Conservation (phyloP, 2,888 invertebrate genomes). For the Saturnia japonica region DNA sequence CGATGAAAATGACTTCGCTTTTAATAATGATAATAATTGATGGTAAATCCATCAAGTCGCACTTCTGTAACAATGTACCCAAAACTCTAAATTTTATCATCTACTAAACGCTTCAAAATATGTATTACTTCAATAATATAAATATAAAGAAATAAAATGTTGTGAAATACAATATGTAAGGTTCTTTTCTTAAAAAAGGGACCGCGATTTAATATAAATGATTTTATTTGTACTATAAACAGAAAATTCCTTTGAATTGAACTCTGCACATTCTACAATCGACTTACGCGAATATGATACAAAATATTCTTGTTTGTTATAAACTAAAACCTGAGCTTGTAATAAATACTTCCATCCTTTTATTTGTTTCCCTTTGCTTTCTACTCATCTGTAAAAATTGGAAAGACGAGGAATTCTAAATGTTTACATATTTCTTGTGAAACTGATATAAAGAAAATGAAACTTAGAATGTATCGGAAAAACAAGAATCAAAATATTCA, state of each 20-base stretch:
- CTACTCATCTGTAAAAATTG: not conserved
- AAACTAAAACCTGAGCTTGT: not conserved
- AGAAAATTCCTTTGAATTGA: not conserved
- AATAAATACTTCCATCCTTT: not conserved
- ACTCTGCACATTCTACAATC: not conserved
- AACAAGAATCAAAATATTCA: not conserved
- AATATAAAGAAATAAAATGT: too few relatives aligned
- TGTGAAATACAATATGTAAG: not conserved
- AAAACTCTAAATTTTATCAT: too few relatives aligned
- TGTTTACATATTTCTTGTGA: not conserved
- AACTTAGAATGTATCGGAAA: not conserved
- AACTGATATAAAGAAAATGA: not conserved
- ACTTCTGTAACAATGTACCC: too few relatives aligned
- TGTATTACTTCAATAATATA: too few relatives aligned
- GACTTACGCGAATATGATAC: not conserved
- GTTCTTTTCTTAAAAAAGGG: not conserved
- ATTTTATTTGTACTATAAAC: not conserved
- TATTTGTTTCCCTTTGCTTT: not conserved
- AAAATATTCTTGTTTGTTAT: not conserved
- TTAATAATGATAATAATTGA: too few relatives aligned
- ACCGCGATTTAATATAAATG: not conserved
- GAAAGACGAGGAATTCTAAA: not conserved
- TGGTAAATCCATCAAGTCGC: too few relatives aligned
- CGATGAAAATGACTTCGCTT: too few relatives aligned
- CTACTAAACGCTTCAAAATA: too few relatives aligned